phyloP scores from a whole-genome alignment of 2,113 vertebrate genomes.

The Bucco capensis region DNA sequence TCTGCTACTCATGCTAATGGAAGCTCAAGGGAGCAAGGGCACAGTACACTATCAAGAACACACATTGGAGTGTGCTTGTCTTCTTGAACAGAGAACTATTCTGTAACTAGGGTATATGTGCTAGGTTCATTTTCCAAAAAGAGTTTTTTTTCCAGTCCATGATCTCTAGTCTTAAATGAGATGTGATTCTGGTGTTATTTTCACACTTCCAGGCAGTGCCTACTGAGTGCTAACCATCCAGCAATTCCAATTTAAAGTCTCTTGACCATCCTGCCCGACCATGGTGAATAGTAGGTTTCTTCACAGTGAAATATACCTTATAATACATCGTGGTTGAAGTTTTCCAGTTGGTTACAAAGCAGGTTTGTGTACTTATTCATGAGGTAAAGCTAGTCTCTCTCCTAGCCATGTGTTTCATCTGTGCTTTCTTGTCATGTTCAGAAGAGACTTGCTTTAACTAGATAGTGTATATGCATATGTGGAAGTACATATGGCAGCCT shows the following conservation, averaged over 20 bases:
- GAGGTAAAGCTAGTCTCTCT: not conserved
- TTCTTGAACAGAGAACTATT: not conserved
- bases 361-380: not conserved
- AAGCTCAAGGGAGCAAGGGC: not conserved
- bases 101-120: not conserved
- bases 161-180: not conserved
- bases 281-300: accelerated
- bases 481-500: not conserved
- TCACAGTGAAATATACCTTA: not conserved
- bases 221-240: not conserved
- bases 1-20: not conserved
- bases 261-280: not conserved
- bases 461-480: too few species aligned
- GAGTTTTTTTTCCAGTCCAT: not conserved
- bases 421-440: not conserved
- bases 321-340: not conserved
- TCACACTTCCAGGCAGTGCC: not conserved
- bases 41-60: not conserved
- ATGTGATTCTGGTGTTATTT: not conserved
- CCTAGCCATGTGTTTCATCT: not conserved
- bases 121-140: not conserved
- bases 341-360: not conserved
- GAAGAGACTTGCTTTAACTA: not conserved
- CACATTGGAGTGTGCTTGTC: not conserved
- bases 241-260: not conserved